Base-by-base conservation (phyloP, 2,888 invertebrate species). In the Lepidocyrtoides sp. region DNA sequence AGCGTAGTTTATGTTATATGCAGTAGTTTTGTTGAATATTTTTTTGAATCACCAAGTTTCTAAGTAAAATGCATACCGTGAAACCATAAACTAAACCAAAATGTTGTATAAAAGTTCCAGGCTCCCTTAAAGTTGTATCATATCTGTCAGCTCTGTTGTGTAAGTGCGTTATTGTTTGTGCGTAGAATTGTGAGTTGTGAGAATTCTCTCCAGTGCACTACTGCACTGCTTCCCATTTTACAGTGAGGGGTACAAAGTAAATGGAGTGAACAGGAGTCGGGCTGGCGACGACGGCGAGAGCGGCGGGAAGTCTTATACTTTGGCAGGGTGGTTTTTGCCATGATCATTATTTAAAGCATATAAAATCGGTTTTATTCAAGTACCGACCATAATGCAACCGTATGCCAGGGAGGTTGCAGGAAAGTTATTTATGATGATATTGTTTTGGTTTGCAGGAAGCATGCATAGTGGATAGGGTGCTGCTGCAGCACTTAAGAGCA, bases 331-430 rank as follows among this genome's bases (percentile, higher is more conserved):
- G 60, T 89, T 89, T 84, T 89, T 77, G 89, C 84, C 89, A 84
- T 44, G 84, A 89, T 89, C 89, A 89, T 89, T 84, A 89, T 84
- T 89, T 84, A 89, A 89, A 66, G 89, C 83, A 89, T 84, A 89
- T 60, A 84, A 84, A 89, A 89, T 89, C 84, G 84, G 75, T 48
- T 60, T 83, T 84, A 63, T 51, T 75, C 89, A 63, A 84, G 84
- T 75, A 41, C 88, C 77, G 60, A 63, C 84, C 77, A 77, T 84
- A 89, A 89, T 89, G 84, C 84, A 84, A 77, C 75, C 89, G 75
- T 89, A 84, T 84, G 89, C 84, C 89, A 26, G 83, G 84, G 89
- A 72, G 57, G 82, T 36, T 89, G 89, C 83, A 75, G 75, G 88
- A 23, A 83, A 77, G 83, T 84, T 72, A 89, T 89, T 89, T 89